A percentile compares a stretch with the other conserved stretches of the same genome.
phyloP scores from a whole-genome alignment of 2,113 vertebrate genomes.

The Psilopogon haemacephalus region DNA sequence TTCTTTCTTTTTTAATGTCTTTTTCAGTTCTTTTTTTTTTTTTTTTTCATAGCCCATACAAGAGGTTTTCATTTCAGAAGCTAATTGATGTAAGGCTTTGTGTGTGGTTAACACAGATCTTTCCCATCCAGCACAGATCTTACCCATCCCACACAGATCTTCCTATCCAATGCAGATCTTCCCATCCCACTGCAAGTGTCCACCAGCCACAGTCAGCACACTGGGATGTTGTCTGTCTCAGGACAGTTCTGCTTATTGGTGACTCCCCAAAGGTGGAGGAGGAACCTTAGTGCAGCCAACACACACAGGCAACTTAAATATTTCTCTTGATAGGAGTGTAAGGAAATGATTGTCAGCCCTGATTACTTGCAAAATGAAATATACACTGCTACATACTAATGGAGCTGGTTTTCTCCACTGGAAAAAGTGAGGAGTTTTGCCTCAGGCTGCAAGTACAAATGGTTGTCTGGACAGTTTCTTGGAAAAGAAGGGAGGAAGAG shows the following conservation, averaged over 20 bases:
- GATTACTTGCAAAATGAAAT: neutral
- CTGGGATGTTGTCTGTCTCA: neutral
- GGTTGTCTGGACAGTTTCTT: neutral
- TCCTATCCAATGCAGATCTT: neutral
- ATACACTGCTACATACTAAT: neutral
- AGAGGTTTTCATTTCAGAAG: constrained; percentile 17
- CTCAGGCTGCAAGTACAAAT: neutral
- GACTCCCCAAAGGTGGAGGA: neutral
- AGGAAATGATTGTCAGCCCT: neutral
- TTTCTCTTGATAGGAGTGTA: neutral
- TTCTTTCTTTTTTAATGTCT: neutral
- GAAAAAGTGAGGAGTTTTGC: neutral
- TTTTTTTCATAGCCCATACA: neutral
- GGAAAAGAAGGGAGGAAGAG: neutral
- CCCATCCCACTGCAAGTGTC: neutral
- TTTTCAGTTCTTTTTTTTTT: neutral
- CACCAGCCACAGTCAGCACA: neutral
- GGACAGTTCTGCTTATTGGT: neutral
- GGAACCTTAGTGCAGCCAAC: neutral
- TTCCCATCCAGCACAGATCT: neutral
- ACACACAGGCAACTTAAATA: neutral
- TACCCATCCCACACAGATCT: neutral
- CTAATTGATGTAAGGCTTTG: neutral
- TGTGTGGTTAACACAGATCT: neutral
- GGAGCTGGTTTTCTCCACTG: neutral